Evolutionary conservation across 2,888 invertebrate genomes (phyloP).

Genomic region (Dryobotodes eremita): DNA sequence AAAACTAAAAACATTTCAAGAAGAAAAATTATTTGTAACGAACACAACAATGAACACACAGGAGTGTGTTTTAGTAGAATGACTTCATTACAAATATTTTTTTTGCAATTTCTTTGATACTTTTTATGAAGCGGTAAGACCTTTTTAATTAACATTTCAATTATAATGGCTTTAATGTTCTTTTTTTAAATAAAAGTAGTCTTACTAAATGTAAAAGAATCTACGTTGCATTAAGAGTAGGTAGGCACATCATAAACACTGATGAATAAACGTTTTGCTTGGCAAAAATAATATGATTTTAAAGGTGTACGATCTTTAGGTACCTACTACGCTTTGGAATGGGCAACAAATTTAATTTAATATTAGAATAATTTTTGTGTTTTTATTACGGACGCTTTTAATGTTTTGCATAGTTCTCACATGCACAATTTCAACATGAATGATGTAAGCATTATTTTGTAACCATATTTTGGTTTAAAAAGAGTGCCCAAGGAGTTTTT

Average conservation of each 20-base stretch:
- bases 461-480: too few species aligned
- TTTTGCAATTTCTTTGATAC: not conserved
- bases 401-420: too few species aligned
- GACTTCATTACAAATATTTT: not conserved
- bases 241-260: not conserved
- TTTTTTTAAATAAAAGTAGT: not conserved
- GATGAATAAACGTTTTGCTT: not conserved
- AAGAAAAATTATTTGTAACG: too few species aligned
- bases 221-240: not conserved
- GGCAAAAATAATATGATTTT: too few species aligned
- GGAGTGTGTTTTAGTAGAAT: not conserved
- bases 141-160: constrained; percentile 4
- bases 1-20: constrained; percentile 13
- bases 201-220: not conserved
- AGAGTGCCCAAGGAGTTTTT: too few species aligned
- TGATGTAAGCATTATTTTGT: too few species aligned
- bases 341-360: too few species aligned
- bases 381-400: too few species aligned
- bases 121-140: not conserved
- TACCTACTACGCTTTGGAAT: too few species aligned
- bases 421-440: too few species aligned
- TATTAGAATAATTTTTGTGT: too few species aligned
- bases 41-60: too few species aligned
- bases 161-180: not conserved
- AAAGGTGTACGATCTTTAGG: not conserved